Evolutionary conservation across 2,797 vertebrate genomes (phyloP).

Genomic region (Hafferia zeledoni): DNA sequence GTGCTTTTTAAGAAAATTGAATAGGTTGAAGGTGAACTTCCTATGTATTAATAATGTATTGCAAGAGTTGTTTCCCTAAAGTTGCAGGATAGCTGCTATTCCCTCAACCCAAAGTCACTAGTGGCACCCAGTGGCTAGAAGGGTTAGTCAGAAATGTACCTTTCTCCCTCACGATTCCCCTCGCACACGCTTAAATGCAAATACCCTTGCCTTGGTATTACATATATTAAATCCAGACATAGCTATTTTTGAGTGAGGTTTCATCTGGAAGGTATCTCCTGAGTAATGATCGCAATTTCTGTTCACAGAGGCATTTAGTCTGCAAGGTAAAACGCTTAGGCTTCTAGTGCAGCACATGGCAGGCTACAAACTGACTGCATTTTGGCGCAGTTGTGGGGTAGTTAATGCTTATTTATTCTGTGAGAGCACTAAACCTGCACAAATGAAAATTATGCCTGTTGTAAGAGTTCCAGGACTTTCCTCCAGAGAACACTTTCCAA

Average conservation of each 20-base stretch:
- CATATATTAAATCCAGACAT: background rate
- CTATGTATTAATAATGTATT: background rate
- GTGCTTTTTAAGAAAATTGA: background rate
- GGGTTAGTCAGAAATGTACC: conserved; percentile 57
- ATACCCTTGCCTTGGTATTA: background rate
- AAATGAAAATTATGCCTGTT: conserved; percentile 46
- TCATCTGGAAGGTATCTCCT: conserved; percentile 6
- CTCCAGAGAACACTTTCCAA: conserved; percentile 46
- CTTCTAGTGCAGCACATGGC: background rate
- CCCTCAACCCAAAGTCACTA: conserved; percentile 49
- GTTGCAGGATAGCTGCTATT: background rate
- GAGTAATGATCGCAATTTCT: conserved; percentile 8
- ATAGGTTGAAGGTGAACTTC: background rate
- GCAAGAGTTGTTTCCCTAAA: background rate
- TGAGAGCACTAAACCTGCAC: conserved; percentile 41
- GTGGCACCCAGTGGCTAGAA: conserved; percentile 70
- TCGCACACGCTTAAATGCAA: conserved; percentile 8
- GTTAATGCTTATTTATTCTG: conserved; percentile 64
- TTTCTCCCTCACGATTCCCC: background rate
- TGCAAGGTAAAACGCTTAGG: background rate
- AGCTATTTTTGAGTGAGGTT: background rate
- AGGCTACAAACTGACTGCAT: background rate
- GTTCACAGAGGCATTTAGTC: background rate
- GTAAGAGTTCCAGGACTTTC: conserved; percentile 64
- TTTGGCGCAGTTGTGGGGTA: background rate